Conservation (phyloP, 2,888 invertebrate genomes). For the Alloplasta piceator region DNA sequence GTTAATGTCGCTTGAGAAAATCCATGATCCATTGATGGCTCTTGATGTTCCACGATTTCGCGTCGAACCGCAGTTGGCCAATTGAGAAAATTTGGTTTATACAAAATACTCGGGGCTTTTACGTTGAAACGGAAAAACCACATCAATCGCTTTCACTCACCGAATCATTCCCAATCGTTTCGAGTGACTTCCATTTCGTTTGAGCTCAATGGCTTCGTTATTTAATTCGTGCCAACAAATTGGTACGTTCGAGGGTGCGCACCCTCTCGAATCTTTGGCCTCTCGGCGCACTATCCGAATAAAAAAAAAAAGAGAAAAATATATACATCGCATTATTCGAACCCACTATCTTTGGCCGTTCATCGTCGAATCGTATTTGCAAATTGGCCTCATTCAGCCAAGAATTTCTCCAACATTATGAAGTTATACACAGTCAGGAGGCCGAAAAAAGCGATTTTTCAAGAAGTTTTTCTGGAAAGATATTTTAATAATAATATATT, state of each 20-base stretch:
- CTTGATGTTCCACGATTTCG: too few relatives aligned
- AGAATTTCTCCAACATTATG: too few relatives aligned
- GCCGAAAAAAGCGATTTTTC: too few relatives aligned
- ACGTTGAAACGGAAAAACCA: conserved; percentile 51
- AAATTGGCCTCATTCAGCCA: conserved; percentile 21
- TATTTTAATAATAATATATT: too few relatives aligned
- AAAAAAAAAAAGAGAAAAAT: background rate
- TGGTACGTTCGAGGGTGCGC: conserved; percentile 38
- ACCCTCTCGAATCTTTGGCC: background rate
- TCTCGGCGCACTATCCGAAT: background rate
- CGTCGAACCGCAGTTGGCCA: too few relatives aligned
- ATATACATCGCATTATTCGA: background rate
- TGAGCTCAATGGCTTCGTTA: conserved; percentile 60
- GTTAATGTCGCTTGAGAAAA: too few relatives aligned
- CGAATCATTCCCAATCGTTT: conserved; percentile 31
- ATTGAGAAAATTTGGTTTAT: too few relatives aligned
- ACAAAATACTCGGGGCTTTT: too few relatives aligned
- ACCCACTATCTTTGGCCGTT: conserved; percentile 24
- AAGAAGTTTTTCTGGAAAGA: too few relatives aligned
- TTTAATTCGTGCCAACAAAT: conserved; percentile 63
- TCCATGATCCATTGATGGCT: too few relatives aligned
- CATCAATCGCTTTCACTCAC: conserved; percentile 40
- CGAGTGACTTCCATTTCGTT: conserved; percentile 60
- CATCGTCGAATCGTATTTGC: conserved; percentile 19
- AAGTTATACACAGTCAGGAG: too few relatives aligned